Percentiles rank a stretch among this genome's conserved stretches.
Evolutionary conservation across 2,113 vertebrate genomes (phyloP).

Genomic region (Petrocephalus microphthalmus): DNA sequence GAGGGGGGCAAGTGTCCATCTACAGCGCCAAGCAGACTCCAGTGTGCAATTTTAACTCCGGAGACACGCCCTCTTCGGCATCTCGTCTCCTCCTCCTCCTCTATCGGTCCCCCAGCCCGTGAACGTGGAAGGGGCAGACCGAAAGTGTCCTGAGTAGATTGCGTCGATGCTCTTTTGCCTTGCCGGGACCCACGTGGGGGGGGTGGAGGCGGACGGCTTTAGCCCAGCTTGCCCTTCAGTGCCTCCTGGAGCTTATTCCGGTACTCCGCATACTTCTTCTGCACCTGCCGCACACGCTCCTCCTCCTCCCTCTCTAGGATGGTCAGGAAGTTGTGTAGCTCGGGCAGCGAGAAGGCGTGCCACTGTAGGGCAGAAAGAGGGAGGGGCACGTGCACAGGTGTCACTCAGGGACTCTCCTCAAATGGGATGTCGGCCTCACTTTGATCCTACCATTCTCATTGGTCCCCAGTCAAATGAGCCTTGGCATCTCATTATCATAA

Average conservation of each 20-base stretch:
- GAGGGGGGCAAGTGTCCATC: neutral
- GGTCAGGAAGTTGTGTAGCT: constrained; percentile 92
- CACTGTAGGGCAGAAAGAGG: constrained; percentile 61
- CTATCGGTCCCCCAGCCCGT: neutral
- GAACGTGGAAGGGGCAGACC: neutral
- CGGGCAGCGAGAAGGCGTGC: constrained; percentile 91
- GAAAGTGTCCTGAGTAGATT: constrained; percentile 55
- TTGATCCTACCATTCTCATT: neutral
- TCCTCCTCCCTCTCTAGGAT: constrained; percentile 86
- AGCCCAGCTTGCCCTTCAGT: constrained; percentile 69
- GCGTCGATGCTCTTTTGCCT: constrained; percentile 13
- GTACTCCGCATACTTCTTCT: constrained; percentile 73
- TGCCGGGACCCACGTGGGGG: neutral
- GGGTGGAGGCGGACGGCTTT: constrained; percentile 46
- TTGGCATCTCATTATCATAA: neutral
- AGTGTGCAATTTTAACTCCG: neutral
- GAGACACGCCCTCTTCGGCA: constrained; percentile 23
- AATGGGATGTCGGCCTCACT: neutral
- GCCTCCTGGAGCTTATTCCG: constrained; percentile 74
- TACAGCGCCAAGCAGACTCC: neutral
- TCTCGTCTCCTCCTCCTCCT: constrained; percentile 19
- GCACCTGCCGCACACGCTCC: constrained; percentile 79
- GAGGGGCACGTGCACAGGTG: constrained; percentile 12
- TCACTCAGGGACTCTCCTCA: neutral
- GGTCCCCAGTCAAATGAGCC: neutral